These are phyloP conservation scores for Drosophila neutralis DNA, from an alignment of 2,888 invertebrate genomes.

Conservation along the genomic window DNA sequence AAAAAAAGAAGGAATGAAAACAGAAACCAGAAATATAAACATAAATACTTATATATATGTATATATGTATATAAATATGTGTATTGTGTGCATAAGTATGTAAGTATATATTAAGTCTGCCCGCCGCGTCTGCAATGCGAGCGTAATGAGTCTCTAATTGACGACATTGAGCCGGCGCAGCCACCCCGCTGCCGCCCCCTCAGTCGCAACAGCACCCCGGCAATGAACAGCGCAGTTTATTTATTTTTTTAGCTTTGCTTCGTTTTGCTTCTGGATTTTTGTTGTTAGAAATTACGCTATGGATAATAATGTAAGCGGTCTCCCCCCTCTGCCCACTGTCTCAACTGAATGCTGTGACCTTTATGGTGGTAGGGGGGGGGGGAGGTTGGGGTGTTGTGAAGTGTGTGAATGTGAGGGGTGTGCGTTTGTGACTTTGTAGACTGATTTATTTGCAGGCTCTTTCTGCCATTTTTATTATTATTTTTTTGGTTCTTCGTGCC, in stretches of 20 bases:
- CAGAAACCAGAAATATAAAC: conserved; percentile 17
- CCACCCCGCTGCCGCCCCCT: not conserved
- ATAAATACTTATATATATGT: conserved; percentile 14
- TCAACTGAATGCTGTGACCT: conserved; percentile 41
- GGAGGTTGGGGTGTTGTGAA: not conserved
- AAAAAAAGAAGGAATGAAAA: conserved; percentile 13
- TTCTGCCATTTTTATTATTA: conserved; percentile 75
- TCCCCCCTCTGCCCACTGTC: not conserved
- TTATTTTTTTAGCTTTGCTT: conserved; percentile 28
- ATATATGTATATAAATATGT: conserved; percentile 1
- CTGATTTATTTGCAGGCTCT: conserved; percentile 78
- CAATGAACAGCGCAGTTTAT: conserved; percentile 3
- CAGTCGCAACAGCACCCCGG: not conserved
- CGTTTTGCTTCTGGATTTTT: conserved; percentile 37
- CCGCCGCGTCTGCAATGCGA: conserved; percentile 82
- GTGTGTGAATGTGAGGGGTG: conserved; percentile 5
- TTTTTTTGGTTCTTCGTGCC: conserved; percentile 56
- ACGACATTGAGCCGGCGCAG: conserved; percentile 69
- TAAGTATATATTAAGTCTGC: conserved; percentile 71
- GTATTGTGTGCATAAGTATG: conserved; percentile 1
- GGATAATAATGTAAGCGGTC: conserved; percentile 62
- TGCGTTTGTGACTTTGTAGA: conserved; percentile 55
- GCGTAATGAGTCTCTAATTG: conserved; percentile 84
- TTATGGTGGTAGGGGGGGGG: conserved; percentile 7
- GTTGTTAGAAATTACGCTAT: conserved; percentile 77